phyloP scores from a whole-genome alignment of 2,113 vertebrate genomes.

The Gopherus flavomarginatus region DNA sequence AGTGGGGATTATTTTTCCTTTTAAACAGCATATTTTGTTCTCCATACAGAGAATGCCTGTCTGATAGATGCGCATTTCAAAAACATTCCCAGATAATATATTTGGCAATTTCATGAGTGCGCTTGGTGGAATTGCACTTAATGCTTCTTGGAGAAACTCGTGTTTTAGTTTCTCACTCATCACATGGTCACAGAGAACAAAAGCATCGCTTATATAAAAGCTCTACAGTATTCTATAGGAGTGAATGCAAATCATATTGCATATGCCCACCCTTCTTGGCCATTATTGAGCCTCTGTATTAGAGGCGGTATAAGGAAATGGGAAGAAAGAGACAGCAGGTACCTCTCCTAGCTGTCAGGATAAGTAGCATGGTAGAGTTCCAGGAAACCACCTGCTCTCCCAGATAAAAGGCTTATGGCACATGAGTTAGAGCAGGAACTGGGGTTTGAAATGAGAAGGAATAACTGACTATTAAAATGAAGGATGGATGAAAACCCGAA shows the following conservation, averaged over 20 bases:
- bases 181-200: not conserved
- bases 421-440: not conserved
- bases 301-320: not conserved
- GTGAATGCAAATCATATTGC: not conserved
- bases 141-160: constrained; percentile 3
- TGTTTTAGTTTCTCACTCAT: constrained; percentile 49
- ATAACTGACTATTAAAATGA: not conserved
- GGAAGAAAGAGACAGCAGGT: not conserved
- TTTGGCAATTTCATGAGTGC: constrained; percentile 30
- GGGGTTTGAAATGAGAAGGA: not conserved
- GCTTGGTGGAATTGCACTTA: constrained; percentile 28
- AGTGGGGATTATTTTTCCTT: constrained; percentile 48
- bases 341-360: not conserved
- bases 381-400: not conserved
- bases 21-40: constrained; percentile 44
- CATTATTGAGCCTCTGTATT: not conserved
- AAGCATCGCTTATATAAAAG: not conserved
- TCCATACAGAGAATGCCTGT: constrained; percentile 8
- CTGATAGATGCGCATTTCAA: constrained; percentile 29
- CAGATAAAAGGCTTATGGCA: not conserved
- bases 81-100: constrained; percentile 33
- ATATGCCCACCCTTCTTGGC: not conserved
- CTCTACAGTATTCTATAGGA: not conserved
- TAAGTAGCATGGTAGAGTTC: not conserved
- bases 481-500: not conserved